phyloP scores from a whole-genome alignment of 2,888 invertebrate species.

The Pteria penguin region DNA sequence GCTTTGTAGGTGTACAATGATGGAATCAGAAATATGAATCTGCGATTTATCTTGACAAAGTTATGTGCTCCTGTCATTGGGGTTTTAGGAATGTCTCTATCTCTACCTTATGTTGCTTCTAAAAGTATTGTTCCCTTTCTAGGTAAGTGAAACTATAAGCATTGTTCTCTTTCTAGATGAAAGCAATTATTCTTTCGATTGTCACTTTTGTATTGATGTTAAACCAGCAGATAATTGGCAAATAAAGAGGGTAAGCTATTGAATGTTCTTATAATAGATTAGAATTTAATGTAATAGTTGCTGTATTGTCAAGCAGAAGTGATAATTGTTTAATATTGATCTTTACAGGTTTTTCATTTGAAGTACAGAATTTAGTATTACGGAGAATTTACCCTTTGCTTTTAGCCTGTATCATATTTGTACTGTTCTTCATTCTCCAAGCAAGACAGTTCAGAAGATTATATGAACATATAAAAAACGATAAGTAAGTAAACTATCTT shows the following conservation, averaged over 20 bases:
- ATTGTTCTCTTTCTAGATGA: no score
- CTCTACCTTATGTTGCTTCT: conserved; percentile 95
- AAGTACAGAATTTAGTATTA: conserved; percentile 87
- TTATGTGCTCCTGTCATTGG: conserved; percentile 94
- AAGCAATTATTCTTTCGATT: no score
- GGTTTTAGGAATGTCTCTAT: conserved; percentile 92
- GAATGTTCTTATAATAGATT: no score
- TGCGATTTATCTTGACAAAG: conserved; percentile 90
- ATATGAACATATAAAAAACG: conserved; percentile 99
- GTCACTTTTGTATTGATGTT: no score
- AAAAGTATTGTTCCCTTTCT: conserved; percentile 83
- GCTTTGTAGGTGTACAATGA: conserved; percentile 90
- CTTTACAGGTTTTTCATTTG: conserved; percentile 78
- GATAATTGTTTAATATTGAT: neutral
- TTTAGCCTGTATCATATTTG: conserved; percentile 86
- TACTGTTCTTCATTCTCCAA: conserved; percentile 89
- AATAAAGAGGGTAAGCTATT: no score
- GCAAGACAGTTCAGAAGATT: conserved; percentile 95
- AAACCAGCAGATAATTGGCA: no score
- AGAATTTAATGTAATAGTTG: no score
- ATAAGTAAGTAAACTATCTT: conserved; percentile 86
- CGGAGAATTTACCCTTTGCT: conserved; percentile 94
- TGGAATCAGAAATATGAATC: conserved; percentile 94
- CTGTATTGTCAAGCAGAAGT: neutral
- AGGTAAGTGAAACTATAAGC: conserved; percentile 68